Evolutionary conservation across 2,113 vertebrate genomes (phyloP).

Genomic region (Rhea pennata): DNA sequence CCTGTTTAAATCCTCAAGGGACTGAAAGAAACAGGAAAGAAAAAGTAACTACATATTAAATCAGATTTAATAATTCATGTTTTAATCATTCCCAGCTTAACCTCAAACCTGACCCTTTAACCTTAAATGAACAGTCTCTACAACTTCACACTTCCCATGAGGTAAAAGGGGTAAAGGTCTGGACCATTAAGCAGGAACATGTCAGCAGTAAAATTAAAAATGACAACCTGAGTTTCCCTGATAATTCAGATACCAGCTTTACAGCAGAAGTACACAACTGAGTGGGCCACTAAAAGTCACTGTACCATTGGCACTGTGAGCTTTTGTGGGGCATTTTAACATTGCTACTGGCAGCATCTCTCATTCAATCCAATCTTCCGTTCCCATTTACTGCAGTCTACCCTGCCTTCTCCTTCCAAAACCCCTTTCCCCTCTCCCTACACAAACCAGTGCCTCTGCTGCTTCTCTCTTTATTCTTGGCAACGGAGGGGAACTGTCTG

Average conservation of each 20-base stretch:
- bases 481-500: neutral
- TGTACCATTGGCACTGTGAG: neutral
- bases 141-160: neutral
- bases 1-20: slow-evolving; percentile 86
- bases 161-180: neutral
- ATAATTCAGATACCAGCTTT: neutral
- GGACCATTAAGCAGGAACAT: neutral
- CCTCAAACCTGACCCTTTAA: neutral
- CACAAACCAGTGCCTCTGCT: neutral
- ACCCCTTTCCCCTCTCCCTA: neutral
- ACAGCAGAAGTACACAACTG: neutral
- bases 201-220: neutral
- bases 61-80: neutral
- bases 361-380: neutral
- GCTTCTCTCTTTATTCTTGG: neutral
- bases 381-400: neutral
- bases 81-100: neutral
- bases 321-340: neutral
- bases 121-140: neutral
- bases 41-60: neutral
- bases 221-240: neutral
- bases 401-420: neutral
- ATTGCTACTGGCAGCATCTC: neutral
- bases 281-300: neutral
- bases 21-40: slow-evolving; percentile 70